Evolutionary conservation across 2,888 invertebrate species (phyloP).

Genomic region (Catocala fraxini): DNA sequence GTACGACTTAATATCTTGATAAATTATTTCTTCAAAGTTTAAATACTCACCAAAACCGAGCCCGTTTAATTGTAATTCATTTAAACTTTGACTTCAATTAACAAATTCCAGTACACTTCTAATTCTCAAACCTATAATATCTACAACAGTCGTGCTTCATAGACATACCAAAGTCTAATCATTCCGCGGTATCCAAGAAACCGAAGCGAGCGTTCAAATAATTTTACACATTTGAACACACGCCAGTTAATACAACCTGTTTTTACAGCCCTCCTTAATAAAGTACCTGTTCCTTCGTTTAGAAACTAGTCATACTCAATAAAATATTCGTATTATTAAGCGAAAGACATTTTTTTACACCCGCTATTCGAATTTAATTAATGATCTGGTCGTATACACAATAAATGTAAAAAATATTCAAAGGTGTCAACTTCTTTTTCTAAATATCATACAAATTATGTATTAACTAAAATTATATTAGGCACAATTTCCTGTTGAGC

Average conservation of each 20-base stretch:
- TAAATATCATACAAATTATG: slow-evolving; percentile 18
- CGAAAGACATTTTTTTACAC: slow-evolving; percentile 21
- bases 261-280: slow-evolving; percentile 17
- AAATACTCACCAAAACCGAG: too few species aligned
- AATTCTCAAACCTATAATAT: slow-evolving; percentile 7
- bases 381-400: slow-evolving; percentile 7
- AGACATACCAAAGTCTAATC: slow-evolving; percentile 44
- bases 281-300: slow-evolving; percentile 29
- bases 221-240: slow-evolving; percentile 47
- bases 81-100: too few species aligned
- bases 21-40: too few species aligned
- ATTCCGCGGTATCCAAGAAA: slow-evolving; percentile 51
- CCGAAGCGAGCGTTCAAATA: slow-evolving; percentile 40
- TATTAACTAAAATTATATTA: slow-evolving; percentile 20
- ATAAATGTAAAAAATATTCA: slow-evolving; percentile 15
- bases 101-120: too few species aligned
- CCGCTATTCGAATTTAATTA: slow-evolving; percentile 20
- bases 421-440: slow-evolving; percentile 4
- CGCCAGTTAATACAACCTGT: slow-evolving; percentile 32
- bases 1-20: too few species aligned
- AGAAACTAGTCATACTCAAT: slow-evolving; percentile 36
- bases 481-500: slow-evolving; percentile 32
- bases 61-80: too few species aligned
- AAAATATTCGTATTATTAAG: slow-evolving; percentile 27
- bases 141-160: slow-evolving; percentile 29